A percentile compares a stretch with the other conserved stretches of the same genome.
phyloP scores from a whole-genome alignment of 2,113 vertebrate genomes.

The Actenoides lindsayi region DNA sequence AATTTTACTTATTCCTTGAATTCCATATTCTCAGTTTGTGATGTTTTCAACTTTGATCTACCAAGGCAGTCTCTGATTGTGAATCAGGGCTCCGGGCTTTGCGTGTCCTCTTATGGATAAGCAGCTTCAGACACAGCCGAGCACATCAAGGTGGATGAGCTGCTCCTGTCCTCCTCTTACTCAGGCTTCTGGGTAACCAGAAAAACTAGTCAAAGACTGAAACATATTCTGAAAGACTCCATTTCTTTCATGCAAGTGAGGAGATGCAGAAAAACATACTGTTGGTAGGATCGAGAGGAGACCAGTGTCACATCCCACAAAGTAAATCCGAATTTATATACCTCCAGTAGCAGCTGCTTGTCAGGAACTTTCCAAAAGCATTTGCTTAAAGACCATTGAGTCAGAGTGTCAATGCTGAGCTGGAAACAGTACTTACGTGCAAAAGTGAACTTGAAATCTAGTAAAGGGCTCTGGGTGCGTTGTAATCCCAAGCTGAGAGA shows the following conservation, averaged over 20 bases:
- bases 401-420: not conserved
- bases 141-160: not conserved
- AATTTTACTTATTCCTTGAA: not conserved
- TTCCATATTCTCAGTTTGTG: not conserved
- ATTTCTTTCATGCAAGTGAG: not conserved
- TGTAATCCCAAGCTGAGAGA: rapidly evolving
- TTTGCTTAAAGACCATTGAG: not conserved
- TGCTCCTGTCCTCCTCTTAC: not conserved
- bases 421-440: not conserved
- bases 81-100: not conserved
- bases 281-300: not conserved
- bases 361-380: not conserved
- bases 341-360: not conserved
- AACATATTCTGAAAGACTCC: not conserved
- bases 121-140: not conserved
- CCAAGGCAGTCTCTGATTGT: not conserved
- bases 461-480: not conserved
- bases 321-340: not conserved
- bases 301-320: not conserved
- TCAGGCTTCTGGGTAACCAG: not conserved
- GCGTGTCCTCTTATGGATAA: not conserved
- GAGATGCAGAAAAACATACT: not conserved
- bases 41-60: not conserved
- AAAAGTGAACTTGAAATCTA: not conserved
- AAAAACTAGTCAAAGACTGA: not conserved